Evolutionary conservation across 2,888 invertebrate genomes (phyloP), one percentile per base, ranked within the genome.

Genomic region (Microplitis manilae): DNA sequence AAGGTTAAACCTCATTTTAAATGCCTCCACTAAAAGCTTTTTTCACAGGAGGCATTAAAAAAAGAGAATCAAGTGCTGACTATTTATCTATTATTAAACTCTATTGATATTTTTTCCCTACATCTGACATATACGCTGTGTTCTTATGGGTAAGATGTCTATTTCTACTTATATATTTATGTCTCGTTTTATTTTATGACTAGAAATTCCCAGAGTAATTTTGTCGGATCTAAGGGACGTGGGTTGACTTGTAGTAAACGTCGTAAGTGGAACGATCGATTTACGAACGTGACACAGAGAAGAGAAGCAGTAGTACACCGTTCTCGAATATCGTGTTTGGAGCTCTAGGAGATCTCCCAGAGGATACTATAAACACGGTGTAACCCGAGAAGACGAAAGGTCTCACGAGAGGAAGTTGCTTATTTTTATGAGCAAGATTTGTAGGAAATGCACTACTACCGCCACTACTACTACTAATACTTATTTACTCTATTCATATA

Each of bases 311-410:
- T 50, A 30, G 20, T 8, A 20, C 15, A 30, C 13, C n/a, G 39
- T 68, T 68, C 39, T 71, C 62, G 59, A 71, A 61, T 71, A 61
- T 40, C 68, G 17, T 61, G 71, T 61, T 38, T 61, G 60, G 60
- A 61, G 61, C 39, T 15, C 39, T 9, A 71, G 17, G 61, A 71
- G 61, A 71, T 62, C 15, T 71, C 61, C 61, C 71, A 71, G 6
- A 17, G 71, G 71, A 61, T 38, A 60, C 71, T 61, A 71, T 71
- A 71, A 71, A 71, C 71, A 71, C 71, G 15, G 39, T 61, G 39
- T 71, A 71, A 71, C 71, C 61, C 17, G 50, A 50, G 50, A 62
- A 71, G 61, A 71, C 20, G 60, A 60, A 60, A 70, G 38, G 65
- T 65, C 17, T 65, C 30, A 30, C 38, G 20, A 15, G 62, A 62